Conservation (phyloP, 2,113 vertebrate species). For the Lamprotornis superbus region DNA sequence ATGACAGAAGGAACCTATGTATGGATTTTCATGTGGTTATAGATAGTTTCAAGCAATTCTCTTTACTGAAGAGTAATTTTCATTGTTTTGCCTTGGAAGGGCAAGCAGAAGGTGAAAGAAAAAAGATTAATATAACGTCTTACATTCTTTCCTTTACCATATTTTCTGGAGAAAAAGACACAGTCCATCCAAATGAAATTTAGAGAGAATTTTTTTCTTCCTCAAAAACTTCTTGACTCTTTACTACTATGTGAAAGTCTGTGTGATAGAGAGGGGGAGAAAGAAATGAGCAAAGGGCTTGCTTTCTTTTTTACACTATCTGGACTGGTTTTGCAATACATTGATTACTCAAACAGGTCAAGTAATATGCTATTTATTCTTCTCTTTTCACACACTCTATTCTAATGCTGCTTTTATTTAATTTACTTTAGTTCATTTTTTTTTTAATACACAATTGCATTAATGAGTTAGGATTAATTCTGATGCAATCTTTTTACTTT, state of each 20-base stretch:
- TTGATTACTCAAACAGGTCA: background rate
- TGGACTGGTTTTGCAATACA: background rate
- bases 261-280: background rate
- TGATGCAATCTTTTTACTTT: background rate
- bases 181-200: background rate
- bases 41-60: background rate
- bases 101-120: background rate
- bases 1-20: background rate
- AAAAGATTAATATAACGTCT: rapidly evolving
- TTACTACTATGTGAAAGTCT: rapidly evolving
- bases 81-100: background rate
- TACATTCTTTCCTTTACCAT: background rate
- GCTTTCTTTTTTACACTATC: background rate
- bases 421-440: background rate
- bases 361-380: background rate
- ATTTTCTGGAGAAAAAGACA: background rate
- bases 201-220: background rate
- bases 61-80: background rate
- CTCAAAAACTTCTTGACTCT: background rate
- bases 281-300: background rate
- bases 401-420: background rate
- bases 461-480: background rate
- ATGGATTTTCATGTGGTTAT: background rate
- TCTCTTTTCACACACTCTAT: background rate
- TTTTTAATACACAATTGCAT: background rate